Evolutionary conservation across 2,888 invertebrate species (phyloP).

Genomic region (Drosophila multiciliata): DNA sequence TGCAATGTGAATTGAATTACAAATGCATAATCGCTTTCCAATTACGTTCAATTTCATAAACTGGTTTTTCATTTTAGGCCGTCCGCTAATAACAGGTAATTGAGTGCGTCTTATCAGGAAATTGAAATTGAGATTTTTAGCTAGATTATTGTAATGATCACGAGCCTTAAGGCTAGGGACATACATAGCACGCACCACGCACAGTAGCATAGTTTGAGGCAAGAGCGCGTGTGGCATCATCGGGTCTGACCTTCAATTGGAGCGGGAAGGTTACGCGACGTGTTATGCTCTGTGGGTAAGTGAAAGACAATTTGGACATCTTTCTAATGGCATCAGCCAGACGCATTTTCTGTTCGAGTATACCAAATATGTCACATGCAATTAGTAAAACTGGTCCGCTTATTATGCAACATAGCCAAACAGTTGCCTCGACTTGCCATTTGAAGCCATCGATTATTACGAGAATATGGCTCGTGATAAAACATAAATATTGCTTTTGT

Average conservation of each 20-base stretch:
- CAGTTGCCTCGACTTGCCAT: slow-evolving; percentile 34
- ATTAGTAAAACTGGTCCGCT: slow-evolving; percentile 58
- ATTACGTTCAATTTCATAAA: slow-evolving; percentile 68
- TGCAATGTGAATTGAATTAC: slow-evolving; percentile 48
- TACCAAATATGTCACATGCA: slow-evolving; percentile 13
- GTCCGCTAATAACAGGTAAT: slow-evolving; percentile 63
- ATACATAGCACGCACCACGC: background rate
- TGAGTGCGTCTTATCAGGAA: slow-evolving; percentile 75
- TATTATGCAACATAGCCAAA: slow-evolving; percentile 54
- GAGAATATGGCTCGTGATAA: slow-evolving; percentile 45
- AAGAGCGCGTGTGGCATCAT: slow-evolving; percentile 1
- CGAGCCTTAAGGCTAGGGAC: slow-evolving; percentile 20
- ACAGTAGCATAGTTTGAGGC: slow-evolving; percentile 48
- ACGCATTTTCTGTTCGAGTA: slow-evolving; percentile 3
- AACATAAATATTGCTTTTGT: background rate
- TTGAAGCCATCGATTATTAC: slow-evolving; percentile 20
- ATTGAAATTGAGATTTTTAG: slow-evolving; percentile 42
- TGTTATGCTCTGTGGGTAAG: slow-evolving; percentile 33
- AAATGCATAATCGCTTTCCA: slow-evolving; percentile 78
- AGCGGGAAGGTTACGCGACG: slow-evolving; percentile 29
- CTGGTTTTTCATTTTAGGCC: slow-evolving; percentile 67
- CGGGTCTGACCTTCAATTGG: slow-evolving; percentile 46
- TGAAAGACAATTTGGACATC: slow-evolving; percentile 38
- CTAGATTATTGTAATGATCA: background rate
- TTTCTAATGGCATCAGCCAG: slow-evolving; percentile 45